phyloP scores from a whole-genome alignment of 2,888 invertebrate genomes.

The Hirudinaria manillensis region DNA sequence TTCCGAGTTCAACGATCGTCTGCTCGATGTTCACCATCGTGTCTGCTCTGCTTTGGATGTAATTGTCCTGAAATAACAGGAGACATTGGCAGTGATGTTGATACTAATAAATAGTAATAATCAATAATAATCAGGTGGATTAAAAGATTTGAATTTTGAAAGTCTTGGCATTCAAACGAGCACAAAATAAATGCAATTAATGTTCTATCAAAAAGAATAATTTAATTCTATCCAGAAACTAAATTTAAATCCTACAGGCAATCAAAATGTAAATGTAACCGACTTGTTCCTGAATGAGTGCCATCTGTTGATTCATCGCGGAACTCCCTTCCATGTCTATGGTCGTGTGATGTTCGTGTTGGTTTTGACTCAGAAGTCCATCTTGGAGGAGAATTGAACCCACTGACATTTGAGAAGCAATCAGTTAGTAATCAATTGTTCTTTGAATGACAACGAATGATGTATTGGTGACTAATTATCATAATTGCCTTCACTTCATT shows the following conservation, averaged over 20 bases:
- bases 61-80: constrained; percentile 63
- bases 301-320: constrained; percentile 57
- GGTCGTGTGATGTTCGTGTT: constrained; percentile 63
- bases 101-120: too few relatives aligned
- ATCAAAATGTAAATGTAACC: background rate
- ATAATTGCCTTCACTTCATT: too few relatives aligned
- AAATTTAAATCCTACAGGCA: too few relatives aligned
- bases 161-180: too few relatives aligned
- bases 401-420: constrained; percentile 50
- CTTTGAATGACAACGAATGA: too few relatives aligned
- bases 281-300: constrained; percentile 74
- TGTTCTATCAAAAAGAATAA: too few relatives aligned
- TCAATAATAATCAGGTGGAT: background rate
- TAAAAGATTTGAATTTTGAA: background rate
- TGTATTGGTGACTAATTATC: too few relatives aligned
- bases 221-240: too few relatives aligned
- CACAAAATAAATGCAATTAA: too few relatives aligned
- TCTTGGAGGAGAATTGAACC: constrained; percentile 58
- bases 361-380: constrained; percentile 48
- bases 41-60: constrained; percentile 85
- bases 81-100: background rate
- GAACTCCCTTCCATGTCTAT: constrained; percentile 71
- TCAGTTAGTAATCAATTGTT: background rate
- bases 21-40: constrained; percentile 99
- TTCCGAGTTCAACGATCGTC: constrained; percentile 96